These are phyloP conservation scores for Gandaritis pyraliata DNA, from an alignment of 2,888 invertebrate species.

Conservation along the genomic window DNA sequence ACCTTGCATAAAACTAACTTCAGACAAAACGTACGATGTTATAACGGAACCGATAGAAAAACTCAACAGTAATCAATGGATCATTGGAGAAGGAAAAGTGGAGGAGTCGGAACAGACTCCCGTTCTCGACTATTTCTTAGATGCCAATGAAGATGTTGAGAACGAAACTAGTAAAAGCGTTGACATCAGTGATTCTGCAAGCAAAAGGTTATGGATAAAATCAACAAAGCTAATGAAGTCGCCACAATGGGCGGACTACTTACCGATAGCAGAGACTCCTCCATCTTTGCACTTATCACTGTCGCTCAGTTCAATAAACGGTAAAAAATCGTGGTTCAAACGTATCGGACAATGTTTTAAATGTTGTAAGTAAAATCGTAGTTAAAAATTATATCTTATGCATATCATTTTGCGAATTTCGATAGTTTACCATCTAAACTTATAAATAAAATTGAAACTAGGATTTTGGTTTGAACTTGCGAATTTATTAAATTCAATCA, in stretches of 20 bases:
- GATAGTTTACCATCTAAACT: background rate
- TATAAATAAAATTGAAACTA: slow-evolving; percentile 56
- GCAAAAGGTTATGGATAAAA: slow-evolving; percentile 49
- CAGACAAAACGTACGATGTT: slow-evolving; percentile 24
- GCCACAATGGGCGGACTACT: slow-evolving; percentile 56
- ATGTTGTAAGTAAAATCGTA: slow-evolving; percentile 62
- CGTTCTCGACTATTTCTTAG: slow-evolving; percentile 38
- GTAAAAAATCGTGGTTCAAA: slow-evolving; percentile 56
- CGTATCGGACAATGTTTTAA: slow-evolving; percentile 56
- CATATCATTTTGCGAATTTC: background rate
- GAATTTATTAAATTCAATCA: slow-evolving; percentile 85
- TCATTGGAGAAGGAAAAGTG: slow-evolving; percentile 43
- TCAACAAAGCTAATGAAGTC: slow-evolving; percentile 58
- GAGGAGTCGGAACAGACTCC: slow-evolving; percentile 41
- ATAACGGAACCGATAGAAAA: slow-evolving; percentile 54
- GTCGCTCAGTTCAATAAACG: slow-evolving; percentile 45
- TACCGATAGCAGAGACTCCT: slow-evolving; percentile 51
- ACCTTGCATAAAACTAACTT: slow-evolving; percentile 27
- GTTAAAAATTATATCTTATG: background rate
- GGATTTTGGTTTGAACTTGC: slow-evolving; percentile 60
- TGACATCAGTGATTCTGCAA: slow-evolving; percentile 34
- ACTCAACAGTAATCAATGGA: slow-evolving; percentile 53
- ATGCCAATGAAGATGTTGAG: slow-evolving; percentile 20
- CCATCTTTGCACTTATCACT: slow-evolving; percentile 59
- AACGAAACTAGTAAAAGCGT: slow-evolving; percentile 24